Base-by-base conservation (phyloP, 30 jellyfish, hydroid and myxozoan species). In the Pelagia noctiluca region DNA sequence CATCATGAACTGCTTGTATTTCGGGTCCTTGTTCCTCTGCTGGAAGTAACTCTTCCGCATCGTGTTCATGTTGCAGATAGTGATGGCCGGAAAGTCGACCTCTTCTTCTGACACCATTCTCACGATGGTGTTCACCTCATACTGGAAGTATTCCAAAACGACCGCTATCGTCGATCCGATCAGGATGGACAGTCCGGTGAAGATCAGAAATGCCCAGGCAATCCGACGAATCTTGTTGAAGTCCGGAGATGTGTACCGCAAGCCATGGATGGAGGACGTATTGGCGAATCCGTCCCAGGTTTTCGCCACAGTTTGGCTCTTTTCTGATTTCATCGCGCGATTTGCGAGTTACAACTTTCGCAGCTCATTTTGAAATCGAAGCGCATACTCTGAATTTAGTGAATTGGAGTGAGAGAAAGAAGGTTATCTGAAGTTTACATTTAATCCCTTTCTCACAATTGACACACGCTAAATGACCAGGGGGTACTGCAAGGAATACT, bases 1-100 rank as follows among this genome's bases (percentile, higher is more conserved):
- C 21, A 7, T 35, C 46, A 79, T 46, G 35, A 79, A 10, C 28
- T 79, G 82, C 49, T 77, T 62, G 57, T 79, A 79, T 46, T 79
- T 64, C 18, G 90, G 48, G 63, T 79, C 72, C 31, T 42, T 63
- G 42, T 75, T 38, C 23, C 71, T 63, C 36, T 62, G 35, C 3
- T 30, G 26, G 77, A 82, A 69, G 65, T 82, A 68, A 57, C 86
- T 70, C 42, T 26, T 72, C 24, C 85, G 90, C 65, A 87, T 37
- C 8, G 88, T 60, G 38, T 87, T 87, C 73, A 78, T 31, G 75
- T 87, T 87, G 80, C 96, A 87, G 2, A 87, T 79, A 1, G 96
- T 87, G 24, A 87, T 71, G 24, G 91, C 91, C 24, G 96, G 96
- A 52, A 87, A 87, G 53, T 35, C 60, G 0, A 82, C 91, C 48